Evolutionary conservation across 2,888 invertebrate species (phyloP), one percentile per base, ranked within the genome.

Genomic region (Steinernema scapterisci): DNA sequence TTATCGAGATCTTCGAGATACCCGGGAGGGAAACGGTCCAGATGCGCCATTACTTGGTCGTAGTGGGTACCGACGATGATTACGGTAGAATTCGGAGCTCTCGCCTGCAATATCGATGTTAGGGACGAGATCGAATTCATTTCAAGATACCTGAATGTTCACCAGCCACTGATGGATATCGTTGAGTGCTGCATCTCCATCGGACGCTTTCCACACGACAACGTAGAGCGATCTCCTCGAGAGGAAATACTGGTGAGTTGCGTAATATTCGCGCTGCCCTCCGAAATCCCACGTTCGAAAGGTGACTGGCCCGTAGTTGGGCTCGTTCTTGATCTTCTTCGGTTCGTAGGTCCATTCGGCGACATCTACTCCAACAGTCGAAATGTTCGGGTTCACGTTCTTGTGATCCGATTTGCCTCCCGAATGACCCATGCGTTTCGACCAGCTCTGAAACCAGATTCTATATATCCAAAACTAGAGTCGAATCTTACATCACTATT

Each of bases 191-290:
- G 91, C 91, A 86, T 94, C 92, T 0, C 97, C 97, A 84, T 97
- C 96, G 0, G 92, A 93, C 73, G 96, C 93, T 83, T 92, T 92
- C 97, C 97, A 99, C 2, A 97, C 92, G 0, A 97, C 97, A 73
- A 99, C 90, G 88, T 97, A 99, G 45, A 99, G 90, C 25, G 96
- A 95, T 16, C 97, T 91, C 77, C 95, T 94, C 0, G 97, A 96
- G 63, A 99, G 90, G 88, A 99, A 99, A 89, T 99, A 99, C 88
- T 97, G 97, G 90, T 97, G 97, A 0, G 97, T 97, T 0, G 97
- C 95, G 88, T 97, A 97, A 88, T 97, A 97, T 87, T 99, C 97
- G 87, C 93, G 86, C 89, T 90, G 81, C 19, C 97, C 97, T 3
- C 97, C 97, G 89, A 99, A 99, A 89, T 99, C 99, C 97, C 97